phyloP scores from a whole-genome alignment of 2,113 vertebrate species.

The Indicator maculatus region DNA sequence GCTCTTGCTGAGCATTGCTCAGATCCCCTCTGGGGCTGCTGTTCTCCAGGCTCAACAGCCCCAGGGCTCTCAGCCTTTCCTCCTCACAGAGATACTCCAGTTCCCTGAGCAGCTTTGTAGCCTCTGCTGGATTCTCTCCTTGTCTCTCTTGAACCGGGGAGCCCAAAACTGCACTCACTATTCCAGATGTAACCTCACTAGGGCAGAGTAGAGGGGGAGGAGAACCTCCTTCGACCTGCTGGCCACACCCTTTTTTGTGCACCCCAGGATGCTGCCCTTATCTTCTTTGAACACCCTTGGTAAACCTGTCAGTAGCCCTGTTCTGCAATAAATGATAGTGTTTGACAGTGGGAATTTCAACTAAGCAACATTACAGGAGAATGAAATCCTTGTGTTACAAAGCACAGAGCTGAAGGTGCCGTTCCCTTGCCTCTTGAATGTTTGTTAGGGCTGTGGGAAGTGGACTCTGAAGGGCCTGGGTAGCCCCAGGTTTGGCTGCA shows the following conservation, averaged over 20 bases:
- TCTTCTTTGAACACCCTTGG: not conserved
- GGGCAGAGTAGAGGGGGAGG: not conserved
- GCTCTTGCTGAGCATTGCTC: not conserved
- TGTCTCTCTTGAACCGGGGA: not conserved
- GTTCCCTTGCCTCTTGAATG: not conserved
- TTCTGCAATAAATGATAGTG: fast-evolving
- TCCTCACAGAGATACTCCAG: not conserved
- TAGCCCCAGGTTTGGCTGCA: not conserved
- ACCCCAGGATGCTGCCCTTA: not conserved
- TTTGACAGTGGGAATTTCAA: not conserved
- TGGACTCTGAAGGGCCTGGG: fast-evolving
- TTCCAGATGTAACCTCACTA: not conserved
- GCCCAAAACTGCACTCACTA: not conserved
- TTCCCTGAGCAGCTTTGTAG: not conserved
- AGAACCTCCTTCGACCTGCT: not conserved
- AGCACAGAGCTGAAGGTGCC: fast-evolving
- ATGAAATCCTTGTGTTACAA: fast-evolving
- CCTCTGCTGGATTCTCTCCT: not conserved
- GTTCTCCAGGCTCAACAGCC: not conserved
- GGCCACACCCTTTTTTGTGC: not conserved
- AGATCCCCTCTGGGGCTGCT: not conserved
- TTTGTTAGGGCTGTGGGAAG: fast-evolving
- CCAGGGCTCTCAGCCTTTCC: not conserved
- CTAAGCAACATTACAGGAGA: fast-evolving
- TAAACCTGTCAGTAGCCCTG: fast-evolving